Base-by-base conservation (phyloP, 1,140 invertebrate genomes). In the Pseudomyrmex gracilis region DNA sequence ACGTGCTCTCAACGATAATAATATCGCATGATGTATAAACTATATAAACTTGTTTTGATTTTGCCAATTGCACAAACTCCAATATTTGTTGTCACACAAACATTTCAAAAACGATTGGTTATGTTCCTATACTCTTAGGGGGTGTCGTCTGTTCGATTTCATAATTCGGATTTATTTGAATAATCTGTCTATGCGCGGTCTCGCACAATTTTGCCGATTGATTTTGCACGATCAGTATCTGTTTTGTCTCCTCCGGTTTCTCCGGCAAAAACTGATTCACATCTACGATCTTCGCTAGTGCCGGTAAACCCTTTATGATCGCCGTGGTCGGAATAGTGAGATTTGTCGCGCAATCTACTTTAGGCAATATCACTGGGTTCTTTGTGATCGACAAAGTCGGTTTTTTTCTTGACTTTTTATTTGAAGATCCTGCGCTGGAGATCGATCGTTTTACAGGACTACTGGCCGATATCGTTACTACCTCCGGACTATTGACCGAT, bases 301-400 rank as follows among this genome's bases (percentile, higher is more conserved):
- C 15, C 7, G 89, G 88, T 43, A 90, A 22, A 15, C 77, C 67
- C 45, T 87, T 77, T 24, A 89, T 78, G 20, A 87, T 43, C 4
- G 86, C 73, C 0, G 78, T 64, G n/a, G 60, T 89, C 0, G 82
- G 67, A 51, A 89, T 78, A 2, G 80, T 51, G 8, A 85, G 34
- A 47, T 84, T 89, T n/a, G 80, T 57, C n/a, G 22, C 80, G 34
- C 67, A 83, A 34, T 87, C 85, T 15, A 82, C 47, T 82, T 92
- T 94, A 1, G 92, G 92, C 13, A 94, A 88, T 55, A 93, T 92
- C 8, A 91, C 73, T 0, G 90, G 82, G 82, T 89, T 90, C 73
- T 90, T 92, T 24, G 61, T 43, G 4, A 84, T 9, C 15, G 53
- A 55, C 9, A 84, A 0, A 13, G 20, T 47, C 8, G 66, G 10